Percentiles rank a stretch among this genome's conserved stretches.
These are phyloP conservation scores for Nebria salina DNA, from an alignment of 2,888 invertebrate species.

Conservation along the genomic window DNA sequence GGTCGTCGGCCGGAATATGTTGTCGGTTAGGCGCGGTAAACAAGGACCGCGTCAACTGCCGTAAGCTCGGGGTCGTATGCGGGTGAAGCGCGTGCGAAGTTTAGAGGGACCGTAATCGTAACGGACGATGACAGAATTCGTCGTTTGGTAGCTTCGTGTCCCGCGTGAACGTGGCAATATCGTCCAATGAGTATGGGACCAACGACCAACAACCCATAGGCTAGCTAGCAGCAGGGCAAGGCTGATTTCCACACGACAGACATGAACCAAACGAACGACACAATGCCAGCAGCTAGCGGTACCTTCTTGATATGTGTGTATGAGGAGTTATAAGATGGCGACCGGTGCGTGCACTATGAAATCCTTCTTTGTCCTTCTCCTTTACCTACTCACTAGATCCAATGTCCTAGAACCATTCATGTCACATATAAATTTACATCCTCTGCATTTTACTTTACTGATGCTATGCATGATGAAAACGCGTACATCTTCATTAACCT, in stretches of 20 bases:
- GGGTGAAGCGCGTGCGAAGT: conserved; percentile 34
- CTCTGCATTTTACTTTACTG: neutral
- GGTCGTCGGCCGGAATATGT: neutral
- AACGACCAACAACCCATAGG: neutral
- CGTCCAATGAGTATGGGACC: conserved; percentile 49
- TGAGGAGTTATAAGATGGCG: conserved; percentile 31
- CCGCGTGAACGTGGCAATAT: conserved; percentile 48
- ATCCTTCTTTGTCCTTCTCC: conserved; percentile 5
- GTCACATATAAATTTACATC: neutral
- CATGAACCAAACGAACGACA: conserved; percentile 7
- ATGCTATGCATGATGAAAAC: neutral
- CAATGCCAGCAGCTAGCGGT: conserved; percentile 8
- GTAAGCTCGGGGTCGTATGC: neutral
- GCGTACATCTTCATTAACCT: neutral
- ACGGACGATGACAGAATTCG: conserved; percentile 55
- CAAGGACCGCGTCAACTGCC: conserved; percentile 2
- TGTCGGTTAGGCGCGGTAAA: conserved; percentile 3
- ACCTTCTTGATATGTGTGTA: conserved; percentile 28
- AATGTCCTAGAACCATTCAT: neutral
- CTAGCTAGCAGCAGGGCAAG: neutral
- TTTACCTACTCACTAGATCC: neutral
- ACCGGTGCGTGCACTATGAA: neutral
- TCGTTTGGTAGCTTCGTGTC: conserved; percentile 54
- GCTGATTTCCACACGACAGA: conserved; percentile 14
- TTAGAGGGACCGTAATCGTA: conserved; percentile 52